Base-by-base conservation (phyloP, 1,140 invertebrate species). In the Anoplophora glabripennis region DNA sequence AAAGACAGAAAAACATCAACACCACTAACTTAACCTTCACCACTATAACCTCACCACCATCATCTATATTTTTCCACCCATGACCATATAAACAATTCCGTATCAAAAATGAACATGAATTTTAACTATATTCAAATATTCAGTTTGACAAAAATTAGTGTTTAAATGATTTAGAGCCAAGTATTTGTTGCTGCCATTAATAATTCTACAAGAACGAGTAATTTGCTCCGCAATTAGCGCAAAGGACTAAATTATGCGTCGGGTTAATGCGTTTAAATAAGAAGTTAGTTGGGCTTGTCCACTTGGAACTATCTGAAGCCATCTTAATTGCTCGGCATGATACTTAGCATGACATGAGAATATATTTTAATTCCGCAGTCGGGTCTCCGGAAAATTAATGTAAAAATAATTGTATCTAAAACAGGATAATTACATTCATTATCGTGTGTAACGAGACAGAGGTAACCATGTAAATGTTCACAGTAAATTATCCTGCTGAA, bases 371-470 rank as follows among this genome's bases (percentile, higher is more conserved):
- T 68, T 60, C 44, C 17, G 18, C 44, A 61, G 63, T 67, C 64
- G 60, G 42, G 49, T 65, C 52, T 57, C 64, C 54, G 61, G 65
- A 59, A 70, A 72, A 72, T 72, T 72, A 68, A 72, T 70, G 66
- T 69, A 59, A 65, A 70, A 70, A 72, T 72, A 72, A 71, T 71
- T 69, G 65, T 62, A 61, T 54, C 66, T 66, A 61, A 71, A 71
- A 69, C 62, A 58, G 59, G 66, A 67, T 68, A 71, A 71, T 71
- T 71, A 70, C 60, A 57, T 62, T 70, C 57, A 71, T 71, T 70
- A 70, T 52, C 60, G 68, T 66, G 66, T 61, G 56, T 65, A 67
- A 67, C 65, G 59, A 67, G 60, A 67, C 65, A 67, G 63, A 48
- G 59, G 56, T 58, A 65, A 63, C 59, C 56, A 56, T 64, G 56